Conservation (phyloP, 1,140 invertebrate genomes). For the Stenopsyche tienmushanensis region DNA sequence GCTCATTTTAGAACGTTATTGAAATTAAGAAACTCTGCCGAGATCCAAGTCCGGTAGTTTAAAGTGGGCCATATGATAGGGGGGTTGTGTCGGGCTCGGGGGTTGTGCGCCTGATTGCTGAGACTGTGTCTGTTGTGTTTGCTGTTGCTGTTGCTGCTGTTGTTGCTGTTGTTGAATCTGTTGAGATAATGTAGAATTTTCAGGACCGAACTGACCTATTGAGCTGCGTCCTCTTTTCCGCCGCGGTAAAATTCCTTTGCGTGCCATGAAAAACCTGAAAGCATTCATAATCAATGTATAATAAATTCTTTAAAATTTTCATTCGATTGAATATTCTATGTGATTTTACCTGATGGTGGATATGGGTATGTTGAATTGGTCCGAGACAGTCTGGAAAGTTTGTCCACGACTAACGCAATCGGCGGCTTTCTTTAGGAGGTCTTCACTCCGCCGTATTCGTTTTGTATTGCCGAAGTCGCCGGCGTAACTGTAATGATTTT, state of each 20-base stretch:
- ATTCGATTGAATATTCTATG: not conserved
- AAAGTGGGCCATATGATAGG: constrained; percentile 73
- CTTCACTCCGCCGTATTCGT: constrained; percentile 68
- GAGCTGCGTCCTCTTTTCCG: constrained; percentile 67
- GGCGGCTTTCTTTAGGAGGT: constrained; percentile 71
- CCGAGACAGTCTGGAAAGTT: constrained; percentile 79
- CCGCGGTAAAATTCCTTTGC: constrained; percentile 75
- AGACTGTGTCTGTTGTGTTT: constrained; percentile 47
- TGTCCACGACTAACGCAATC: constrained; percentile 77
- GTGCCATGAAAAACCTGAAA: constrained; percentile 76
- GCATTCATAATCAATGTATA: not conserved
- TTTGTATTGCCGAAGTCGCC: constrained; percentile 44
- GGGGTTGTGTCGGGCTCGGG: constrained; percentile 62
- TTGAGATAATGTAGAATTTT: constrained; percentile 37
- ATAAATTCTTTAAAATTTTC: not conserved
- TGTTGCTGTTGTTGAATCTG: constrained; percentile 43
- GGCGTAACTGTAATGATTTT: constrained; percentile 1
- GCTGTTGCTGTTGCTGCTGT: constrained; percentile 31
- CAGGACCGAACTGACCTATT: constrained; percentile 40
- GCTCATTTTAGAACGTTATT: no score
- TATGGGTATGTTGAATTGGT: constrained; percentile 81
- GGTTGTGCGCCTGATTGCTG: constrained; percentile 51
- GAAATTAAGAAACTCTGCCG: constrained; percentile 37
- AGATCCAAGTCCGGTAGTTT: constrained; percentile 61
- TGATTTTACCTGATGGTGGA: constrained; percentile 67